phyloP scores from a whole-genome alignment of 1,140 invertebrate genomes.

The Zophobas morio region DNA sequence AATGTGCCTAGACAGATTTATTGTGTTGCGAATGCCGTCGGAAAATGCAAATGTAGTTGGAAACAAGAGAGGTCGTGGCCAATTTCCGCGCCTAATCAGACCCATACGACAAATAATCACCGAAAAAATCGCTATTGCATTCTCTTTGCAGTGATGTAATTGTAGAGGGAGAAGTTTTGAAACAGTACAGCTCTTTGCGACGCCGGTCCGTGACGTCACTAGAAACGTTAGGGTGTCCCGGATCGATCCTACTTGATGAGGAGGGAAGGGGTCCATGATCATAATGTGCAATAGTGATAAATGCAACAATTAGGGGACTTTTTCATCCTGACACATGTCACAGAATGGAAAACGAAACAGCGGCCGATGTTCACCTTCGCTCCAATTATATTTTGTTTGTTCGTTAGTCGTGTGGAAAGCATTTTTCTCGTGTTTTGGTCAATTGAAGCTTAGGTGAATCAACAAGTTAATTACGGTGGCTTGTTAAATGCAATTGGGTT shows the following conservation, averaged over 20 bases:
- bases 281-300: slow-evolving; percentile 13
- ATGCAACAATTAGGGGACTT: slow-evolving; percentile 30
- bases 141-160: slow-evolving; percentile 25
- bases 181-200: slow-evolving; percentile 40
- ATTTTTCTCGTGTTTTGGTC: slow-evolving; percentile 4
- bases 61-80: too few relatives aligned
- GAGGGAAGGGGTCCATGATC: slow-evolving; percentile 28
- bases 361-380: too few relatives aligned
- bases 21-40: too few relatives aligned
- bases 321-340: not conserved
- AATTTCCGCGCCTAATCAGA: not conserved
- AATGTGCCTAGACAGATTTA: too few relatives aligned
- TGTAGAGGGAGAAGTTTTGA: slow-evolving; percentile 35
- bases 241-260: slow-evolving; percentile 49
- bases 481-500: slow-evolving; percentile 17
- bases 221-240: slow-evolving; percentile 39
- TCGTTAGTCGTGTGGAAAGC: not conserved
- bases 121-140: slow-evolving; percentile 16
- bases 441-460: slow-evolving; percentile 6
- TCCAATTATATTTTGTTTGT: not conserved
- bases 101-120: slow-evolving; percentile 7
- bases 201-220: slow-evolving; percentile 52
- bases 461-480: slow-evolving; percentile 27
- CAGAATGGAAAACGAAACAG: too few relatives aligned
- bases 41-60: too few relatives aligned